Conservation (phyloP, 2,888 invertebrate species). For the Heteromurus nitidus region DNA sequence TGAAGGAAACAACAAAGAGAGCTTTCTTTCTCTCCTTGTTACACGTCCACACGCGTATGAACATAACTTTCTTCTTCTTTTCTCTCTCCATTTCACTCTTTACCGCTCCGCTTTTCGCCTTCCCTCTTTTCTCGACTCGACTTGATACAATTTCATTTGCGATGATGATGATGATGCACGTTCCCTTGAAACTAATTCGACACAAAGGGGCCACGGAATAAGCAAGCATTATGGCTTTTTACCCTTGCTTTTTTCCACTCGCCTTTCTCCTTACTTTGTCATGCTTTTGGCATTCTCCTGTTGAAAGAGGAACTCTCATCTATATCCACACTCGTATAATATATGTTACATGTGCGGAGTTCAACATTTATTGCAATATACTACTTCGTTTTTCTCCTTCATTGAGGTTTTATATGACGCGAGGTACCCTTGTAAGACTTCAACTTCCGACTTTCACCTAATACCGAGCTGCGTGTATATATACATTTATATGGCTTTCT, state of each 20-base stretch:
- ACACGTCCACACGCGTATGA: constrained; percentile 35
- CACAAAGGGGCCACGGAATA: constrained; percentile 18
- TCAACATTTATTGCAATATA: no score
- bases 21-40: constrained; percentile 17
- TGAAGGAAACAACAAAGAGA: constrained; percentile 29
- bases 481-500: no score
- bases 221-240: not conserved
- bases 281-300: not conserved
- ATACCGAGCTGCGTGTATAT: no score
- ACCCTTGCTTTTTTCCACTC: not conserved
- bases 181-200: constrained; percentile 43
- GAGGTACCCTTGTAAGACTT: no score
- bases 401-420: no score
- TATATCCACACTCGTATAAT: no score
- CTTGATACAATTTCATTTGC: constrained; percentile 30
- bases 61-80: constrained; percentile 15
- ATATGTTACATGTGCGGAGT: no score
- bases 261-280: not conserved
- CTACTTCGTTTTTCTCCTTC: no score
- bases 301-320: no score
- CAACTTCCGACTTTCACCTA: no score
- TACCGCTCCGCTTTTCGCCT: constrained; percentile 1
- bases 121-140: not conserved
- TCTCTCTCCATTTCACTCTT: constrained; percentile 2
- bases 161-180: constrained; percentile 43